Percentiles rank a stretch among this genome's conserved stretches.
phyloP scores from a whole-genome alignment of 2,888 invertebrate species.

The Zootermopsis nevadensis region DNA sequence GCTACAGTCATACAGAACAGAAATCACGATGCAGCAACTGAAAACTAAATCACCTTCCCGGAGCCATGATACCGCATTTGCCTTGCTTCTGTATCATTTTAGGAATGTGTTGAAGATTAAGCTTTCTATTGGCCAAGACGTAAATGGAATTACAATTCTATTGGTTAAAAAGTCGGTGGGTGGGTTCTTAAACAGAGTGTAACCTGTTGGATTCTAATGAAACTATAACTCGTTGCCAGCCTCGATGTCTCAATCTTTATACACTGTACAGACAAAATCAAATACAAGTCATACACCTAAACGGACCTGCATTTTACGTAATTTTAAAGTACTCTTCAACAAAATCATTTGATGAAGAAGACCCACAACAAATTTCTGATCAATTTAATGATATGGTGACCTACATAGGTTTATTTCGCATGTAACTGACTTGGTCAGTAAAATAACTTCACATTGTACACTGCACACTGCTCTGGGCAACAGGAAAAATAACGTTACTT shows the following conservation, averaged over 20 bases:
- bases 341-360: too few relatives aligned
- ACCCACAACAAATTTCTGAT: too few relatives aligned
- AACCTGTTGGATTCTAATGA: neutral
- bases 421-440: too few relatives aligned
- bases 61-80: slow-evolving; percentile 43
- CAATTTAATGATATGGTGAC: too few relatives aligned
- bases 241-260: slow-evolving; percentile 6
- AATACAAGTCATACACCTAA: too few relatives aligned
- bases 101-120: slow-evolving; percentile 40
- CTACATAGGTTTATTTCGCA: too few relatives aligned
- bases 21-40: neutral
- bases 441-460: too few relatives aligned
- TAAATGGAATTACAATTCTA: slow-evolving; percentile 21
- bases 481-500: too few relatives aligned
- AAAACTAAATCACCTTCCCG: slow-evolving; percentile 41
- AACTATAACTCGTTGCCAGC: neutral
- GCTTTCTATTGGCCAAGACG: slow-evolving; percentile 44
- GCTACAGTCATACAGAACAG: neutral
- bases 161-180: slow-evolving; percentile 33
- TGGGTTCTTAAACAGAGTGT: neutral
- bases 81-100: slow-evolving; percentile 40
- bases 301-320: too few relatives aligned
- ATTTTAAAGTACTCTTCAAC: too few relatives aligned
- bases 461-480: too few relatives aligned
- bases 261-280: neutral